Evolutionary conservation across 2,888 invertebrate species (phyloP).

Genomic region (Pelosia muscerda): DNA sequence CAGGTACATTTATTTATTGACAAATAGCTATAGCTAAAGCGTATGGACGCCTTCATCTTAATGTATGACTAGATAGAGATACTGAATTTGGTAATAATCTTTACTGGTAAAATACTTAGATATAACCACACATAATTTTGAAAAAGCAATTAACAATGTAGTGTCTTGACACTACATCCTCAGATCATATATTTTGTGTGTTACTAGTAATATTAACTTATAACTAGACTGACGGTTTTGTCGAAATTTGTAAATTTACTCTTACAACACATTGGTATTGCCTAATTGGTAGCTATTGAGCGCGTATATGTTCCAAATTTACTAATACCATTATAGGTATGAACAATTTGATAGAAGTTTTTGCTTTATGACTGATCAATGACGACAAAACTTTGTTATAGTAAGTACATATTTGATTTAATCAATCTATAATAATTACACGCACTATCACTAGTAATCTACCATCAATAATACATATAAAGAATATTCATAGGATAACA

Average conservation of each 20-base stretch:
- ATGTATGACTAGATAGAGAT: slow-evolving; percentile 63
- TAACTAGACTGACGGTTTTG: slow-evolving; percentile 26
- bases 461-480: slow-evolving; percentile 29
- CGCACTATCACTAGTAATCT: slow-evolving; percentile 37
- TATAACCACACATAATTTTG: slow-evolving; percentile 32
- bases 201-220: slow-evolving; percentile 38
- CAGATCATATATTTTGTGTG: slow-evolving; percentile 27
- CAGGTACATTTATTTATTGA: slow-evolving; percentile 62
- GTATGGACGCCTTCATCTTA: slow-evolving; percentile 45
- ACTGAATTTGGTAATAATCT: slow-evolving; percentile 48
- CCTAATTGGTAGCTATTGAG: slow-evolving; percentile 7
- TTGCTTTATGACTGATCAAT: slow-evolving; percentile 15
- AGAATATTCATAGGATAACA: slow-evolving; percentile 17
- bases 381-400: slow-evolving; percentile 25
- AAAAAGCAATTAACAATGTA: slow-evolving; percentile 38
- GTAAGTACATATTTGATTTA: slow-evolving; percentile 30
- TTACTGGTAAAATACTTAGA: slow-evolving; percentile 25
- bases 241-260: slow-evolving; percentile 21
- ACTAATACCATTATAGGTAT: slow-evolving; percentile 27
- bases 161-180: slow-evolving; percentile 32
- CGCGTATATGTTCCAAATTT: slow-evolving; percentile 28
- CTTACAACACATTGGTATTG: slow-evolving; percentile 19
- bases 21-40: slow-evolving; percentile 56
- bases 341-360: slow-evolving; percentile 36
- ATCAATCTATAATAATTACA: slow-evolving; percentile 34